These are phyloP conservation scores for Phrynosoma platyrhinos DNA, from an alignment of 2,113 vertebrate genomes.

Conservation along the genomic window DNA sequence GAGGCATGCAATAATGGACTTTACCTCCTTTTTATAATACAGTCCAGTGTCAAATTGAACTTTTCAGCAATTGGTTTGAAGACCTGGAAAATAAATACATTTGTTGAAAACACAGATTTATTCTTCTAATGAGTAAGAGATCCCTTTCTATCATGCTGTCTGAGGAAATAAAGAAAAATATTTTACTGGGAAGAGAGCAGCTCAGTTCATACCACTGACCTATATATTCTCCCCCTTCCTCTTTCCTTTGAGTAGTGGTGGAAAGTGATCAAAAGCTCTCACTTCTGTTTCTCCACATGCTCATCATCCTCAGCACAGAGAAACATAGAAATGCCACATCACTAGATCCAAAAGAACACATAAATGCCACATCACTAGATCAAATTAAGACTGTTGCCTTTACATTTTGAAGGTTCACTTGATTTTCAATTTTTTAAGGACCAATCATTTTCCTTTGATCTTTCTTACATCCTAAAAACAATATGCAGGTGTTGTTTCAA, in stretches of 20 bases:
- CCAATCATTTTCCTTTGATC: not conserved
- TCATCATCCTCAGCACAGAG: too few species aligned
- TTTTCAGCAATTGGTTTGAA: slow-evolving; percentile 93
- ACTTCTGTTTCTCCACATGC: not conserved
- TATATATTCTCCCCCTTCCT: too few species aligned
- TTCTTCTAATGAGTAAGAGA: slow-evolving; percentile 18
- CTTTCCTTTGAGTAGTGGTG: not conserved
- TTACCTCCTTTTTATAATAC: slow-evolving; percentile 92
- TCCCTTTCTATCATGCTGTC: not conserved
- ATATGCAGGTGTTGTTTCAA: not conserved
- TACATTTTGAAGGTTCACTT: not conserved
- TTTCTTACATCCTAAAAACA: not conserved
- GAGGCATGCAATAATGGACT: slow-evolving; percentile 35
- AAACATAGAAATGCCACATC: not conserved
- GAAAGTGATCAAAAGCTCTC: not conserved
- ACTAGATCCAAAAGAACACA: not conserved
- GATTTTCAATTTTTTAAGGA: not conserved
- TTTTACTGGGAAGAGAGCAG: not conserved
- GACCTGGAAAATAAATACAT: slow-evolving; percentile 81
- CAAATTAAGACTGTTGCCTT: not conserved
- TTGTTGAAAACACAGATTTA: slow-evolving; percentile 18
- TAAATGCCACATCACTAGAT: not conserved
- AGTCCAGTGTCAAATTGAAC: slow-evolving; percentile 91
- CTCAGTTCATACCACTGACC: not conserved
- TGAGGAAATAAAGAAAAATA: not conserved